phyloP scores from a whole-genome alignment of 1,140 invertebrate genomes.

The Diploscapter pachys region DNA sequence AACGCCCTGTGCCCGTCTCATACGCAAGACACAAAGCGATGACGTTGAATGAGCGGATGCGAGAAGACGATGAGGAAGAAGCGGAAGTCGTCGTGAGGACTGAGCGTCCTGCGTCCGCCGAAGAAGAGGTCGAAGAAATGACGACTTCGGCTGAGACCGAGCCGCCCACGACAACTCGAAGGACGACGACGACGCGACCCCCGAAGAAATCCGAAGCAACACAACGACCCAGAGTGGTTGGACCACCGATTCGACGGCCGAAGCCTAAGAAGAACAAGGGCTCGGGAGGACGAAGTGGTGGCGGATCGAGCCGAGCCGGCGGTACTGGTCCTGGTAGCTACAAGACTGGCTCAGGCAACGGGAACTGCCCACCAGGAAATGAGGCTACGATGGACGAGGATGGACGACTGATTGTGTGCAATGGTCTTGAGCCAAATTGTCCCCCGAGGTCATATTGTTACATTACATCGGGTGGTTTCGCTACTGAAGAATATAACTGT shows the following conservation, averaged over 20 bases:
- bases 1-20: constrained; percentile 24
- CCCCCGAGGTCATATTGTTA: constrained; percentile 57
- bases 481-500: constrained; percentile 54
- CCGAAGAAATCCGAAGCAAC: background rate
- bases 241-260: constrained; percentile 42
- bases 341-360: constrained; percentile 33
- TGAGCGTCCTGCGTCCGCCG: background rate
- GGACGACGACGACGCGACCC: background rate
- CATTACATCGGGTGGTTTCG: constrained; percentile 52
- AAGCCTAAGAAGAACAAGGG: constrained; percentile 15
- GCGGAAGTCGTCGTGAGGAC: too few relatives aligned
- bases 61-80: background rate
- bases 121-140: background rate
- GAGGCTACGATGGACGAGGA: constrained; percentile 42
- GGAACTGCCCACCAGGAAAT: constrained; percentile 54
- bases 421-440: constrained; percentile 54
- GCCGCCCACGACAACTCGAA: background rate
- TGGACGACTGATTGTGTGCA: constrained; percentile 48
- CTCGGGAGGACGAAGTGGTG: constrained; percentile 11
- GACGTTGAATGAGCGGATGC: constrained; percentile 21
- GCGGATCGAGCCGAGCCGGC: constrained; percentile 14
- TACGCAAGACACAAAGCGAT: constrained; percentile 26
- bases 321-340: constrained; percentile 4
- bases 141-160: constrained; percentile 5
- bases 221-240: constrained; percentile 41